A percentile compares a stretch with the other conserved stretches of the same genome.
phyloP scores from a whole-genome alignment of 1,140 invertebrate species.

The Triops longicaudatus region DNA sequence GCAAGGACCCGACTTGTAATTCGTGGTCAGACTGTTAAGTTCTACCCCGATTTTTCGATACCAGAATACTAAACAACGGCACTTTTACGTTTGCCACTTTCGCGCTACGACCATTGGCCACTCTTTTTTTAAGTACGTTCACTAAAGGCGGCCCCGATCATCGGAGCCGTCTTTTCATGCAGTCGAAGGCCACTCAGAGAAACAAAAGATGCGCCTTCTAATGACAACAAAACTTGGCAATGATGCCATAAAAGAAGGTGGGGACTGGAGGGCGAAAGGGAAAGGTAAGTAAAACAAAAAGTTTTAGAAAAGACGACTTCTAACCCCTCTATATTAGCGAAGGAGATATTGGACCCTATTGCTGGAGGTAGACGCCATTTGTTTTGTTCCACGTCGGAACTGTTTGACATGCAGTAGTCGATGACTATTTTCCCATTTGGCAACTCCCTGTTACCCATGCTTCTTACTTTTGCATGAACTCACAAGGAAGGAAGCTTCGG shows the following conservation, averaged over 20 bases:
- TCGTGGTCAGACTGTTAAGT: background rate
- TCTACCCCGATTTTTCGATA: background rate
- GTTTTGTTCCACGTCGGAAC: background rate
- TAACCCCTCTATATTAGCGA: background rate
- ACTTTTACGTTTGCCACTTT: background rate
- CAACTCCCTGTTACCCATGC: background rate
- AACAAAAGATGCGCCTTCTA: background rate
- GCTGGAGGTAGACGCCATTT: background rate
- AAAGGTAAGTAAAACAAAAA: background rate
- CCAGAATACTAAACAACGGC: background rate
- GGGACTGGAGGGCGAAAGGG: background rate
- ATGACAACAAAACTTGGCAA: background rate
- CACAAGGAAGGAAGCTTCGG: background rate
- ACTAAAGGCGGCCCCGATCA: background rate
- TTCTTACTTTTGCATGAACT: background rate
- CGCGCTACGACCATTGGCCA: background rate
- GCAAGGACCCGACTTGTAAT: background rate
- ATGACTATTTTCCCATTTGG: conserved; percentile 3
- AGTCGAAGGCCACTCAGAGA: background rate
- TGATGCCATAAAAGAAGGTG: background rate
- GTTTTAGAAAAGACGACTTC: background rate
- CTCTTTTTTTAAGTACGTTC: background rate
- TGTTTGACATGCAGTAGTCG: background rate
- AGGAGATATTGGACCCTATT: background rate
- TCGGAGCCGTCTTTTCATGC: background rate